Evolutionary conservation across 92 coral and sea anemone species (phyloP).

Genomic region (Epizoanthus scotinus): DNA sequence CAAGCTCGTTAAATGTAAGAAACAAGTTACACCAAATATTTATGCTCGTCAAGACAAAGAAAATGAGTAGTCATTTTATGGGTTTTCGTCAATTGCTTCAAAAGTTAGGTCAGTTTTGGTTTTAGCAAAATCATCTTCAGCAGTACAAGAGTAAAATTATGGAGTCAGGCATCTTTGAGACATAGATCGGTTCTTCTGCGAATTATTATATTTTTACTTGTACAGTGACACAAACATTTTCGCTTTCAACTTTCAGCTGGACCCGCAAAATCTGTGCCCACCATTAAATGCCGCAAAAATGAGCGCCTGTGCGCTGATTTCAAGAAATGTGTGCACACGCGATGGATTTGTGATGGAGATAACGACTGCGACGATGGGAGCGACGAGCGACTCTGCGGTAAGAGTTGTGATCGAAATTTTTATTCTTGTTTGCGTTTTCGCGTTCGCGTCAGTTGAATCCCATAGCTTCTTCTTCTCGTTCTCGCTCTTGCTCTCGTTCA

Average conservation of each 20-base stretch:
- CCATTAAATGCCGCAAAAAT: conserved; percentile 41
- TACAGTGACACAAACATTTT: neutral
- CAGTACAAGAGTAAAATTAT: too few relatives aligned
- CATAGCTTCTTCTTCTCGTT: too few relatives aligned
- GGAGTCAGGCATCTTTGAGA: too few relatives aligned
- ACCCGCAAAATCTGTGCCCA: conserved; percentile 43
- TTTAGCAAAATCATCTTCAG: too few relatives aligned
- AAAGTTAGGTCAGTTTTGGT: too few relatives aligned
- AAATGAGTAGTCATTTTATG: too few relatives aligned
- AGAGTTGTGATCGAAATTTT: conserved; percentile 12
- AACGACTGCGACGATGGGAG: conserved; percentile 84
- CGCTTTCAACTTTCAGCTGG: neutral
- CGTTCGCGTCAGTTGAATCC: too few relatives aligned
- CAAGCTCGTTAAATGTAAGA: too few relatives aligned
- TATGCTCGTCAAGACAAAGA: too few relatives aligned
- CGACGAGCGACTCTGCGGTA: conserved; percentile 84
- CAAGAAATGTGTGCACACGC: conserved; percentile 59
- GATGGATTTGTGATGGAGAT: conserved; percentile 86
- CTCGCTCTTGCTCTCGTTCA: too few relatives aligned
- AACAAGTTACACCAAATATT: too few relatives aligned
- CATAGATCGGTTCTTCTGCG: neutral
- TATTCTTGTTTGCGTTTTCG: neutral
- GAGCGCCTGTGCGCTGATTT: conserved; percentile 59
- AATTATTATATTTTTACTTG: neutral
- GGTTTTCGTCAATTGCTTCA: too few relatives aligned